Evolutionary conservation across 1,140 invertebrate genomes (phyloP).

Genomic region (Grapholita molesta): DNA sequence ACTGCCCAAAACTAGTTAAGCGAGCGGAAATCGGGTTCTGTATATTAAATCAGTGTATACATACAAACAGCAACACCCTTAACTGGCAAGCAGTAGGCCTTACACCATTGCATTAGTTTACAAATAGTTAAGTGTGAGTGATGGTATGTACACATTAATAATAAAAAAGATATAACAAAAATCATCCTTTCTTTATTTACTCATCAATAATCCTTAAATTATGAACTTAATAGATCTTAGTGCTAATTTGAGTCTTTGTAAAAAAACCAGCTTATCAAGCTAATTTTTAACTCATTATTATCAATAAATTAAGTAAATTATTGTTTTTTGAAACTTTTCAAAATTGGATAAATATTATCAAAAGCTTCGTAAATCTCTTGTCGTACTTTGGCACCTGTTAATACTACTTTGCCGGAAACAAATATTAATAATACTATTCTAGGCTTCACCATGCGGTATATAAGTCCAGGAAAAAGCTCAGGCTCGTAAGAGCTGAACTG

Average conservation of each 20-base stretch:
- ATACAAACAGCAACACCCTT: no score
- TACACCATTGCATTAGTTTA: no score
- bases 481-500: conserved; percentile 98
- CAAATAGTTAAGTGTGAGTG: no score
- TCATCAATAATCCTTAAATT: neutral
- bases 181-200: neutral
- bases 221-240: neutral
- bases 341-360: conserved; percentile 99
- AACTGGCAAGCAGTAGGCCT: no score
- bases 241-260: neutral
- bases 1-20: no score
- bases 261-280: neutral
- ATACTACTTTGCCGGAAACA: conserved; percentile 98
- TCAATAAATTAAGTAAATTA: conserved; percentile 48
- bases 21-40: no score
- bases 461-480: conserved; percentile 98
- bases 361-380: conserved; percentile 99
- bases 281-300: neutral
- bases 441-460: conserved; percentile 99
- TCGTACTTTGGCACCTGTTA: conserved; percentile 98
- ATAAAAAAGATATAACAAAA: neutral
- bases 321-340: conserved; percentile 99
- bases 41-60: no score
- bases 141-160: no score
- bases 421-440: conserved; percentile 99